A percentile compares a stretch with the other conserved stretches of the same genome.
phyloP scores from a whole-genome alignment of 2,888 invertebrate species.

The Helicoverpa assulta region DNA sequence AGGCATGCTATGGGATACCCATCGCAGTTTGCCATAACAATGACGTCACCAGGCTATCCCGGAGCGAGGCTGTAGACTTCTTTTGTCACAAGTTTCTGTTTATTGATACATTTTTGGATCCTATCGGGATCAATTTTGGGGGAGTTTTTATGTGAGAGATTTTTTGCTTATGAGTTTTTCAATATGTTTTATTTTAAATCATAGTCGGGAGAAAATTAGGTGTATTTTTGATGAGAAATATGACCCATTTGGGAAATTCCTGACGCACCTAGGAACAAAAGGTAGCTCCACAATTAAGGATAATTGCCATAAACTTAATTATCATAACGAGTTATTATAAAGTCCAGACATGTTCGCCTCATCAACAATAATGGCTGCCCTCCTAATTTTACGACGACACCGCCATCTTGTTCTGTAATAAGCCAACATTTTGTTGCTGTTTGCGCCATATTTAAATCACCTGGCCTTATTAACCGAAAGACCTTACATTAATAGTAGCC shows the following conservation, averaged over 20 bases:
- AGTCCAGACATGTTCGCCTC: conserved; percentile 46
- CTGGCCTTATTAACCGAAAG: conserved; percentile 39
- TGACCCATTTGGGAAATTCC: neutral
- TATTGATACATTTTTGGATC: conserved; percentile 38
- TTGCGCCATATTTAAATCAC: conserved; percentile 57
- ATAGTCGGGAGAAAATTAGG: too few species aligned
- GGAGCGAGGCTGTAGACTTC: conserved; percentile 36
- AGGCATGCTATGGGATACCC: conserved; percentile 47
- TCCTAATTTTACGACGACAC: conserved; percentile 41
- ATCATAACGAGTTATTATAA: conserved; percentile 52
- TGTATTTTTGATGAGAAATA: too few species aligned
- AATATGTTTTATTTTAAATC: too few species aligned
- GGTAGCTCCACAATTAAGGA: conserved; percentile 3
- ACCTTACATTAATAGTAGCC: conserved; percentile 32
- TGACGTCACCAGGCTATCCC: conserved; percentile 50
- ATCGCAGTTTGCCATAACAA: conserved; percentile 48
- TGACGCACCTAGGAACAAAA: neutral
- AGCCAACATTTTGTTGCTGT: conserved; percentile 49
- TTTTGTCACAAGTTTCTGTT: conserved; percentile 59
- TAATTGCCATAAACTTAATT: conserved; percentile 42
- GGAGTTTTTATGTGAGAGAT: conserved; percentile 10
- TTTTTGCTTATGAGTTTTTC: neutral
- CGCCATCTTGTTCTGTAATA: conserved; percentile 52
- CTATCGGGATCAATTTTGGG: conserved; percentile 27
- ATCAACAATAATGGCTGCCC: conserved; percentile 45